Percentiles rank a stretch among this genome's conserved stretches.
Conservation (phyloP, 2,888 invertebrate species). For the Tholera decimalis region DNA sequence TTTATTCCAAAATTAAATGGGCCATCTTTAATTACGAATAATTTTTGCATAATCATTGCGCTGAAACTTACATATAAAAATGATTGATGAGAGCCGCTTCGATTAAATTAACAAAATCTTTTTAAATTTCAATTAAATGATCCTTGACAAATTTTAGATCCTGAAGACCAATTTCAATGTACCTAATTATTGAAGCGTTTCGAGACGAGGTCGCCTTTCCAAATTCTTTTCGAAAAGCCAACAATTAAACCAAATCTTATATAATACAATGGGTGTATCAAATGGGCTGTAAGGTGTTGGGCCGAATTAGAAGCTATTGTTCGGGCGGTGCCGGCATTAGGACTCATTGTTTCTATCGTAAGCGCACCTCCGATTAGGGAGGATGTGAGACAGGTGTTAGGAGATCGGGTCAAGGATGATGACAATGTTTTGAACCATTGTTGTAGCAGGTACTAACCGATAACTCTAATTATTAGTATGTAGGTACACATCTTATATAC, state of each 20-base stretch:
- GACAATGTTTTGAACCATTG: conserved; percentile 57
- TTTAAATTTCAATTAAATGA: conserved; percentile 6
- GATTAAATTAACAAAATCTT: conserved; percentile 10
- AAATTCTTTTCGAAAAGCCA: conserved; percentile 56
- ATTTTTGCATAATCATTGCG: conserved; percentile 45
- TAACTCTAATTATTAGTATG: too few species aligned
- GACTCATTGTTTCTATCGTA: conserved; percentile 74
- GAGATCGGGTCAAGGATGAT: conserved; percentile 77
- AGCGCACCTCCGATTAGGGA: conserved; percentile 65
- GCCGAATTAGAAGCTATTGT: conserved; percentile 76
- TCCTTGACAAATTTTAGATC: conserved; percentile 46
- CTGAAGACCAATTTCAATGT: conserved; percentile 60
- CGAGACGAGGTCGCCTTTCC: conserved; percentile 63
- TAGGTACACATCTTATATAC: too few species aligned
- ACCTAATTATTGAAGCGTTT: conserved; percentile 48
- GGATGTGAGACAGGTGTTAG: conserved; percentile 74
- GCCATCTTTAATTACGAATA: conserved; percentile 37
- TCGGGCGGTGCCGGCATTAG: conserved; percentile 72
- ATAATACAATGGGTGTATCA: conserved; percentile 61
- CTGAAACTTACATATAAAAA: conserved; percentile 20
- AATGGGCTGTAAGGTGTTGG: conserved; percentile 65
- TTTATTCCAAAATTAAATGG: conserved; percentile 50
- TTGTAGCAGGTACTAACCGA: conserved; percentile 46
- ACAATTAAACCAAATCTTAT: conserved; percentile 61
- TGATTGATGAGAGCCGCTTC: conserved; percentile 7